Evolutionary conservation across 2,113 vertebrate species (phyloP), one percentile per base, ranked within the genome.

Genomic region (Pyrgilauda ruficollis): DNA sequence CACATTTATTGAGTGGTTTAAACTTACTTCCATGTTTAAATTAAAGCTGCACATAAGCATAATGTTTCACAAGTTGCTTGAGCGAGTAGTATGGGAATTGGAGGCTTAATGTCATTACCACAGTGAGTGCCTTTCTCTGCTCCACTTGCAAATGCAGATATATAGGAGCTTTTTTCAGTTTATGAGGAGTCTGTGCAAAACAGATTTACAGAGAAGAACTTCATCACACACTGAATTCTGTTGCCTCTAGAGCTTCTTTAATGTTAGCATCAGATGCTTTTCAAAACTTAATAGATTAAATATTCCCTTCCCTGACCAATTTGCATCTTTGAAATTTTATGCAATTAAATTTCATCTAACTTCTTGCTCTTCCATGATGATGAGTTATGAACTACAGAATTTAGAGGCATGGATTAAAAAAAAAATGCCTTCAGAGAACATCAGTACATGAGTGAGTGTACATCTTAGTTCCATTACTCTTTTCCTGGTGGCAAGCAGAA

Each of bases 271-370:
- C 84, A 70, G 68, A 89, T 93, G 83, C 58, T 97, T 94, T 96
- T 91, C 86, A 94, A 97, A 97, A 93, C 28, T 56, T 97, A 96
- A 96, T 87, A 72, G 84, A 88, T 93, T 39, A 95, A 91, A 95
- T 89, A 90, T 14, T 87, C 58, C 75, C 83, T 97, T 97, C 77
- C 90, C 86, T 52, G 49, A 30, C 46, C 64, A 92, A 96, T 97
- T 96, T 96, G 63, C 79, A 91, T 95, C 69, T 91, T 92, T 94
- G 81, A 97, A 93, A 96, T 96, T 94, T 93, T 47, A 27, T 63
- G 77, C 85, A 96, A 95, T 94, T 97, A 93, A 93, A 72, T 97
- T 95, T 91, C 76, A 77, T 94, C 88, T 75, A 92, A 92, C 73
- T 79, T 61, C 56, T 96, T 87, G 91, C 52, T 86, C 67, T 95